phyloP scores from a whole-genome alignment of 2,888 invertebrate species.

The Bedellia somnulentella region DNA sequence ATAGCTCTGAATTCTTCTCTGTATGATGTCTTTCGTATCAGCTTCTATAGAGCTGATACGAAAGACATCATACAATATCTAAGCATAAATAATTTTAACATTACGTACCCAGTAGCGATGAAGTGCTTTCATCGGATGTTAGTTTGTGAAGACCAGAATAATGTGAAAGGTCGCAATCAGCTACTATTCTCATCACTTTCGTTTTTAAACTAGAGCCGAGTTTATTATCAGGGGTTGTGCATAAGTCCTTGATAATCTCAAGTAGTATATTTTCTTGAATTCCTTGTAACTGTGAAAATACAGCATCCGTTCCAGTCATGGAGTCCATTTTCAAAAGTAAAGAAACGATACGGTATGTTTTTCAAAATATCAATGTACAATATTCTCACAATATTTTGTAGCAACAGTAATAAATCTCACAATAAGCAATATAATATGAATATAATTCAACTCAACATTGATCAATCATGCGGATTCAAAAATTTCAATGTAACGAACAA shows the following conservation, averaged over 20 bases:
- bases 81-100: too few species aligned
- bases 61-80: too few species aligned
- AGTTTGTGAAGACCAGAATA: slow-evolving; percentile 42
- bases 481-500: too few species aligned
- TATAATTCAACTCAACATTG: too few species aligned
- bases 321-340: slow-evolving; percentile 31
- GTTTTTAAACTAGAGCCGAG: slow-evolving; percentile 27
- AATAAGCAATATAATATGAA: too few species aligned
- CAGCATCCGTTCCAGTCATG: slow-evolving; percentile 23
- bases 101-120: slow-evolving; percentile 34
- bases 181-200: slow-evolving; percentile 39
- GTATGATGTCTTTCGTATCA: not conserved
- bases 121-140: slow-evolving; percentile 37
- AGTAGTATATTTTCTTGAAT: slow-evolving; percentile 33
- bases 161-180: slow-evolving; percentile 38
- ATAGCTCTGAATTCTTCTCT: not conserved
- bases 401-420: too few species aligned
- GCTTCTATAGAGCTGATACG: too few species aligned
- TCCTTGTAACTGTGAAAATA: slow-evolving; percentile 19
- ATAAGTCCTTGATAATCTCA: slow-evolving; percentile 36
- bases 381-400: too few species aligned
- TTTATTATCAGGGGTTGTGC: slow-evolving; percentile 21
- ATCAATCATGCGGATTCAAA: too few species aligned
- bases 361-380: too few species aligned
- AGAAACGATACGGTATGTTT: too few species aligned